These are phyloP conservation scores for Jordanella pulchra DNA, from an alignment of 2,797 vertebrate genomes.

Conservation along the genomic window DNA sequence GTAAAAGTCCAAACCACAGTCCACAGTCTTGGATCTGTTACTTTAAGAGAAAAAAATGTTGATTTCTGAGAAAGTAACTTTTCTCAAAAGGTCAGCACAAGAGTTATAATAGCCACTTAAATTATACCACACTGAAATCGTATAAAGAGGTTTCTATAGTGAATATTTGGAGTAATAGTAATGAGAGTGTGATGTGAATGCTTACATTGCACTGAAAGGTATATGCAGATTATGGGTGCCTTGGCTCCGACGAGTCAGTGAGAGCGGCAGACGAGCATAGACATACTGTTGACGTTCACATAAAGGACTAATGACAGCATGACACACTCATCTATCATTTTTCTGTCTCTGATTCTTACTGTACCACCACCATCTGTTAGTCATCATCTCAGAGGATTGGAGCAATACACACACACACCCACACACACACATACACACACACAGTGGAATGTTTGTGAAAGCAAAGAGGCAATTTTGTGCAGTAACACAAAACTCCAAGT, in stretches of 20 bases:
- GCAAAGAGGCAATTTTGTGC: constrained; percentile 12
- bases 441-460: constrained; percentile 33
- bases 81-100: constrained; percentile 6
- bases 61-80: background rate
- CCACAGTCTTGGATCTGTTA: background rate
- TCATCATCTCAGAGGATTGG: constrained; percentile 47
- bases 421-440: no score
- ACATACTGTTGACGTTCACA: constrained; percentile 39
- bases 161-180: constrained; percentile 15
- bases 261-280: constrained; percentile 25
- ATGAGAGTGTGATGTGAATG: background rate
- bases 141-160: background rate
- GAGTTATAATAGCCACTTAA: background rate
- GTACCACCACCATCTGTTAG: constrained; percentile 66
- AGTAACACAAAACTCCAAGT: constrained; percentile 8
- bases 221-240: constrained; percentile 38
- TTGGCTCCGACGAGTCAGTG: constrained; percentile 18
- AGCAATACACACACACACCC: constrained; percentile 35
- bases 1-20: background rate
- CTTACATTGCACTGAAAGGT: background rate
- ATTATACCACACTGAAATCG: constrained; percentile 10
- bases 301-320: constrained; percentile 51
- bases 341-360: constrained; percentile 54
- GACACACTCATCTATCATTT: constrained; percentile 64
- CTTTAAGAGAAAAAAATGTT: background rate